Percentiles rank a stretch among this genome's conserved stretches.
Evolutionary conservation across 2,113 vertebrate genomes (phyloP).

Genomic region (Antennarius striatus): DNA sequence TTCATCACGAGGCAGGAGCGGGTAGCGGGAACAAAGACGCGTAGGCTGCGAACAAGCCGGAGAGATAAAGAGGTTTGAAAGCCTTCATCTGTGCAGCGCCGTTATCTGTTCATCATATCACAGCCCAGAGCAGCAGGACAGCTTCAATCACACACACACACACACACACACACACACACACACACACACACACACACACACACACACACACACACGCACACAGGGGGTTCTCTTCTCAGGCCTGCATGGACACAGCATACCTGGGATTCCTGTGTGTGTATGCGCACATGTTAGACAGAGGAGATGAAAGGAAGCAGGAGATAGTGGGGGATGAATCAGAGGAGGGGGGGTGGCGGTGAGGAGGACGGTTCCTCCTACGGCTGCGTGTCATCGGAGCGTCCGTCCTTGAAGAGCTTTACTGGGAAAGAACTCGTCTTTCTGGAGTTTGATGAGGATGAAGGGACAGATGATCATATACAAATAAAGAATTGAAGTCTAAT

Average conservation of each 20-base stretch:
- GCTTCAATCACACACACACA: constrained; percentile 50
- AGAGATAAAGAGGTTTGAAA: constrained; percentile 59
- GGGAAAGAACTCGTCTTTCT: too few relatives aligned
- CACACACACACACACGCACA: constrained; percentile 7
- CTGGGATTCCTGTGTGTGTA: constrained; percentile 53
- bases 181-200: too few relatives aligned
- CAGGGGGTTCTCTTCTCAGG: constrained; percentile 42
- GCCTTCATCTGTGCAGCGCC: constrained; percentile 55
- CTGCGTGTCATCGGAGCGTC: neutral
- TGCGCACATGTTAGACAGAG: constrained; percentile 1
- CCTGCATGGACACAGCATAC: constrained; percentile 62
- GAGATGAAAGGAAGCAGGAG: constrained; percentile 7
- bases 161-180: constrained; percentile 8
- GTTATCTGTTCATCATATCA: constrained; percentile 68
- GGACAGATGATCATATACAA: too few relatives aligned
- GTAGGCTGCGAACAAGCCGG: constrained; percentile 31
- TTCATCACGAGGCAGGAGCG: constrained; percentile 16
- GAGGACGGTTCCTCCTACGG: neutral
- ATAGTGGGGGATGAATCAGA: neutral
- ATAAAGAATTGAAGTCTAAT: too few relatives aligned
- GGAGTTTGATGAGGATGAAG: too few relatives aligned
- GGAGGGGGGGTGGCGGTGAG: neutral
- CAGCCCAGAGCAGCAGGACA: constrained; percentile 58
- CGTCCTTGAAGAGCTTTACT: neutral
- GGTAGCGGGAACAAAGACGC: constrained; percentile 40